Conservation (phyloP, 1,140 invertebrate species). For the Daktulosphaira vitifoliae region DNA sequence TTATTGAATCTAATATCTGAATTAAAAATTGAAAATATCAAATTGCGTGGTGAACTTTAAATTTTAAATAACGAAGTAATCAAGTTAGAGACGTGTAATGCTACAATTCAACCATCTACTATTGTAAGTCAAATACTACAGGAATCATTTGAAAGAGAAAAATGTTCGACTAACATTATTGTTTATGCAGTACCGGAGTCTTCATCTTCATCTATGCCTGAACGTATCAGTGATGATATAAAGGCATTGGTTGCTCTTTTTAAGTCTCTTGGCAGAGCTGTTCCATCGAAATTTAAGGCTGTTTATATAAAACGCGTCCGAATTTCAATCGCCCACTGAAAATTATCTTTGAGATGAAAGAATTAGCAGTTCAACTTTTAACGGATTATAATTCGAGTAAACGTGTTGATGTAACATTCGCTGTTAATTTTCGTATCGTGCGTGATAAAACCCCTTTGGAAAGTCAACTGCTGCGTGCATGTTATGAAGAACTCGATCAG, state of each 20-base stretch:
- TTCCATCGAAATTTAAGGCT: background rate
- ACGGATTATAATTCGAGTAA: background rate
- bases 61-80: no score
- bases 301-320: background rate
- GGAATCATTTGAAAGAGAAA: no score
- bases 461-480: background rate
- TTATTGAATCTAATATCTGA: no score
- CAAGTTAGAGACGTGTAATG: no score
- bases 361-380: background rate
- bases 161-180: no score
- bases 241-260: background rate
- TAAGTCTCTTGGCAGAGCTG: background rate
- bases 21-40: no score
- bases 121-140: no score
- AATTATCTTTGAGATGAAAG: background rate
- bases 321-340: background rate
- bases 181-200: background rate
- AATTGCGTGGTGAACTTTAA: no score
- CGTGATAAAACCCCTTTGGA: slow-evolving; percentile 1
- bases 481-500: slow-evolving; percentile 4
- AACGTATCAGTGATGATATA: background rate
- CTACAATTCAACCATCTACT: no score
- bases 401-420: background rate
- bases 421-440: background rate
- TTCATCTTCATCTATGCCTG: background rate